Conservation (phyloP, 2,797 vertebrate species). For the Mus caroli region DNA sequence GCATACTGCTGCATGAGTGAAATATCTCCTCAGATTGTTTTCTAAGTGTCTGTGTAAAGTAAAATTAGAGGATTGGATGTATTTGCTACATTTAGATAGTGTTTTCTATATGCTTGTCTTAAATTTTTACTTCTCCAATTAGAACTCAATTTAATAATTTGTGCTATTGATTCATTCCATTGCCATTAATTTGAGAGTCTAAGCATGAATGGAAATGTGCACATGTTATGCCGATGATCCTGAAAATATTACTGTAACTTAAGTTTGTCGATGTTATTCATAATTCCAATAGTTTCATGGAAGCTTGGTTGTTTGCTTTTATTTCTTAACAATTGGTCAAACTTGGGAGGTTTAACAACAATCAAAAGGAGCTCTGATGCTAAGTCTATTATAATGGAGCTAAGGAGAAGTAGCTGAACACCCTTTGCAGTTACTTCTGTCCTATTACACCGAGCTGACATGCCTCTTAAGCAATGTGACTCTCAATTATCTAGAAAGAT, state of each 20-base stretch:
- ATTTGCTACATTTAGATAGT: slow-evolving; percentile 25
- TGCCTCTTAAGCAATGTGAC: neutral
- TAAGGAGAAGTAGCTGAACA: neutral
- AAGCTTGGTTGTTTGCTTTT: neutral
- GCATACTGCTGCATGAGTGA: slow-evolving; percentile 59
- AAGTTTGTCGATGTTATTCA: neutral
- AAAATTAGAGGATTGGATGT: slow-evolving; percentile 43
- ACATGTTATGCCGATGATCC: neutral
- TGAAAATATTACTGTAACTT: neutral
- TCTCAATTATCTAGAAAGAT: neutral
- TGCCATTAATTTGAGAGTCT: neutral
- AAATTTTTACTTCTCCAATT: slow-evolving; percentile 7
- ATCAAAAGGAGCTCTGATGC: neutral
- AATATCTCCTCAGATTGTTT: slow-evolving; percentile 82
- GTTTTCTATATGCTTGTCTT: neutral
- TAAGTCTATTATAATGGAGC: neutral
- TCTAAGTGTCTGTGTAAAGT: slow-evolving; percentile 62
- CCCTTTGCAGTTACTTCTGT: neutral
- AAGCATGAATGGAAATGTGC: neutral
- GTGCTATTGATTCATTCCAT: neutral
- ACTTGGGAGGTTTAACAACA: neutral
- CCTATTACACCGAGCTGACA: neutral
- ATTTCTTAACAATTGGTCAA: neutral
- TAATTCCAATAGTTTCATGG: neutral
- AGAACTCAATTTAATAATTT: slow-evolving; percentile 6